A percentile compares a stretch with the other conserved stretches of the same genome.
phyloP scores from a whole-genome alignment of 2,113 vertebrate genomes.

The Psettodes erumei region DNA sequence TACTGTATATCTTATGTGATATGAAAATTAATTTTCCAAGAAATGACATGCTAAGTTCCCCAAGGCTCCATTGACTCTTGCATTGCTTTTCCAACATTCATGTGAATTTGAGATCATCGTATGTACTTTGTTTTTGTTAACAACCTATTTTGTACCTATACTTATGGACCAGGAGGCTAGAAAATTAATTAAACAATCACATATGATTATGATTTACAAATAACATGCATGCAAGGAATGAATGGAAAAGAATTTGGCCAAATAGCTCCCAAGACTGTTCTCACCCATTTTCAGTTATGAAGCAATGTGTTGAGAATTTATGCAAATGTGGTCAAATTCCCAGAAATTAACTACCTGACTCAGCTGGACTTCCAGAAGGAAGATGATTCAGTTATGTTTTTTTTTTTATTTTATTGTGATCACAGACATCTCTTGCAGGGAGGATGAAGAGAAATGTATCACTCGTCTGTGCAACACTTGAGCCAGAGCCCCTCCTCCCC shows the following conservation, averaged over 20 bases:
- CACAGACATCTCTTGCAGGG: constrained; percentile 18
- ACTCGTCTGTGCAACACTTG: constrained; percentile 3
- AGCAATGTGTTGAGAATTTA: neutral
- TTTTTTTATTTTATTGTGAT: constrained; percentile 25
- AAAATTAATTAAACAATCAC: neutral
- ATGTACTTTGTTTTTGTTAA: neutral
- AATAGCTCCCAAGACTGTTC: neutral
- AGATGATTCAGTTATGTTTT: neutral
- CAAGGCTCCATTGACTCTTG: too few relatives aligned
- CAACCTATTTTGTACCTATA: neutral
- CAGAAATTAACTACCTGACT: neutral
- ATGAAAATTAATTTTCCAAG: neutral
- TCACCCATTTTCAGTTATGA: neutral
- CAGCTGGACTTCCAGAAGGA: constrained; percentile 1
- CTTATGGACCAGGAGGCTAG: neutral
- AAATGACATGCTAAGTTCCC: too few relatives aligned
- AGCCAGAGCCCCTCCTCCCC: constrained; percentile 14
- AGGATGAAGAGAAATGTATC: constrained; percentile 32
- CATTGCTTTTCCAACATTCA: neutral
- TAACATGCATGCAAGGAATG: neutral
- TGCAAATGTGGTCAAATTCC: neutral
- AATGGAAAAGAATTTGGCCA: neutral
- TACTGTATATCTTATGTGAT: neutral
- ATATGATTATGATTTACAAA: neutral
- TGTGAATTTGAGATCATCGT: neutral